Evolutionary conservation across 2,797 vertebrate genomes (phyloP).

Genomic region (Pseudomugil tenellus): DNA sequence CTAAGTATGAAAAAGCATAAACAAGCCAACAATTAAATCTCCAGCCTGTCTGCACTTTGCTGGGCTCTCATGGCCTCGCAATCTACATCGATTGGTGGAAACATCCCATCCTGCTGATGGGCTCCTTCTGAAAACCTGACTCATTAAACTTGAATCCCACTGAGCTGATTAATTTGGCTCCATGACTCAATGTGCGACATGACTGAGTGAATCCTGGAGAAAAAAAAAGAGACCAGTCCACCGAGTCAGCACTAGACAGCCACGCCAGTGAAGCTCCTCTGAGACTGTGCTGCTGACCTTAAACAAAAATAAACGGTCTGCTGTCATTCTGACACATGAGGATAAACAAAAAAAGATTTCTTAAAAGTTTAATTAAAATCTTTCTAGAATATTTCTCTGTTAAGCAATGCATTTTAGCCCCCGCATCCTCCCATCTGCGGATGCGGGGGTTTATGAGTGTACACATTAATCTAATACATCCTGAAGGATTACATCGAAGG

Average conservation of each 20-base stretch:
- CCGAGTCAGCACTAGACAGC: conserved; percentile 37
- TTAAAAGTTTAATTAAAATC: background rate
- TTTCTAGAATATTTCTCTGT: conserved; percentile 1
- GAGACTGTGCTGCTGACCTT: conserved; percentile 48
- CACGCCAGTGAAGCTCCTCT: conserved; percentile 38
- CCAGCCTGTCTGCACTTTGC: background rate
- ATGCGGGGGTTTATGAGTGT: background rate
- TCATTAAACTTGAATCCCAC: conserved; percentile 38
- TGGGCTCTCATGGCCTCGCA: background rate
- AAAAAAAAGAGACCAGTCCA: background rate
- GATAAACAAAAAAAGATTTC: conserved; percentile 2
- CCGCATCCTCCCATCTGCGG: background rate
- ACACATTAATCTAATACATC: conserved; percentile 18
- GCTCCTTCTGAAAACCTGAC: conserved; percentile 31
- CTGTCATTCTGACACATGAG: conserved; percentile 22
- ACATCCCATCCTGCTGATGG: conserved; percentile 18
- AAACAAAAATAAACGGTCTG: conserved; percentile 1
- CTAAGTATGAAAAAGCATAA: conserved; percentile 8
- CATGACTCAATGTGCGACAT: conserved; percentile 20
- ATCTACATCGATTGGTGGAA: conserved; percentile 19
- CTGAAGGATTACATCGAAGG: conserved; percentile 20
- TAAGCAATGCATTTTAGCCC: background rate
- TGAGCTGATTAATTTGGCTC: conserved; percentile 46
- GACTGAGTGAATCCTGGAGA: conserved; percentile 19
- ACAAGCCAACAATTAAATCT: conserved; percentile 5